phyloP scores from a whole-genome alignment of 37 sponge, comb jelly and placozoan genomes.

The Theonella swinhoei region DNA sequence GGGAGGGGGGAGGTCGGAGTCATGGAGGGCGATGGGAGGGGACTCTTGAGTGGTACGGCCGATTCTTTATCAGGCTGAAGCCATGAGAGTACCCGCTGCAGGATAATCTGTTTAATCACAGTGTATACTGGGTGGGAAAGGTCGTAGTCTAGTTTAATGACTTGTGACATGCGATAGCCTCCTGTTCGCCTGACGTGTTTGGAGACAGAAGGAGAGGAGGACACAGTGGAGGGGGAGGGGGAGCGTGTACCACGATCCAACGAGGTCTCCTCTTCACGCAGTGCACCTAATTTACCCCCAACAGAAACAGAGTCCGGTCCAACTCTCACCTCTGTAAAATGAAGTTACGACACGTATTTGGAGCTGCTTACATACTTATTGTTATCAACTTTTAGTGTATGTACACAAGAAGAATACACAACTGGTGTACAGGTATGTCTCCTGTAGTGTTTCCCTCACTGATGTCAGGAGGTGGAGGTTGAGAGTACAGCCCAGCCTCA shows the following conservation, averaged over 20 bases:
- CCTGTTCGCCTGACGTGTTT: not conserved
- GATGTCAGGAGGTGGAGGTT: slow-evolving; percentile 43
- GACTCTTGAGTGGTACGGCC: not conserved
- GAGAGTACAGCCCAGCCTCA: slow-evolving; percentile 52
- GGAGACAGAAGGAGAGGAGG: not conserved
- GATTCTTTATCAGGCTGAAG: slow-evolving; percentile 15
- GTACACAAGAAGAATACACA: too few relatives aligned
- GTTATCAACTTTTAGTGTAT: too few relatives aligned
- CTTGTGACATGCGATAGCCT: slow-evolving; percentile 40
- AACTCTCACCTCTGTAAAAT: too few relatives aligned
- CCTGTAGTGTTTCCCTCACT: too few relatives aligned
- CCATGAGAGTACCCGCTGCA: slow-evolving; percentile 63
- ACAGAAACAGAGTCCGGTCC: too few relatives aligned
- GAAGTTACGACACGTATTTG: too few relatives aligned
- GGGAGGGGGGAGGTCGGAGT: slow-evolving; percentile 16
- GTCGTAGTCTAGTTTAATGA: slow-evolving; percentile 65
- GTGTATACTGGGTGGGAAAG: slow-evolving; percentile 52
- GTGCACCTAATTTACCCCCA: not conserved
- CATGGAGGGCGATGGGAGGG: not conserved
- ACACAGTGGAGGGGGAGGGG: not conserved
- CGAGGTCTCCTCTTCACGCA: not conserved
- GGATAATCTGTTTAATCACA: slow-evolving; percentile 35
- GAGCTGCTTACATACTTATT: too few relatives aligned
- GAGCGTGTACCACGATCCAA: not conserved
- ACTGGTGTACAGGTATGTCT: too few relatives aligned